Evolutionary conservation across 2,797 vertebrate genomes (phyloP).

Genomic region (Agapornis canus): DNA sequence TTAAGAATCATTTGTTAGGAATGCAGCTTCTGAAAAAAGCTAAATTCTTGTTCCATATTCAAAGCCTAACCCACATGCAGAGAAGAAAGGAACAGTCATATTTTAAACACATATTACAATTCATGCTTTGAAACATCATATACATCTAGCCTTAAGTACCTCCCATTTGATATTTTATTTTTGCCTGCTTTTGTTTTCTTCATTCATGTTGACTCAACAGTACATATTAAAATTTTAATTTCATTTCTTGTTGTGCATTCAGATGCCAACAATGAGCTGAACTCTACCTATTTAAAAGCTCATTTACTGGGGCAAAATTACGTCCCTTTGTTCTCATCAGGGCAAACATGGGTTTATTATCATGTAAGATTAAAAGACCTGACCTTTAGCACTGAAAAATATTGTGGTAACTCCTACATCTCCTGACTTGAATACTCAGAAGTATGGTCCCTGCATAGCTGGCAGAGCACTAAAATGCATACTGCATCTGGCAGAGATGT

Average conservation of each 20-base stretch:
- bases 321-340: not conserved
- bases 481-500: not conserved
- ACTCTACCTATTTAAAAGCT: not conserved
- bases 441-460: not conserved
- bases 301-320: not conserved
- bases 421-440: not conserved
- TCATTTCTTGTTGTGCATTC: not conserved
- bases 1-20: conserved; percentile 59
- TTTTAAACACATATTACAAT: conserved; percentile 32
- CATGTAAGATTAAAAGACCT: not conserved
- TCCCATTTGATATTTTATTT: conserved; percentile 52
- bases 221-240: conserved; percentile 56
- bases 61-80: conserved; percentile 57
- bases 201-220: conserved; percentile 19
- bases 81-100: conserved; percentile 47
- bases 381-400: not conserved
- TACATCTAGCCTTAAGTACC: conserved; percentile 33
- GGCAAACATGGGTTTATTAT: not conserved
- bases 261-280: conserved; percentile 19
- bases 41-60: conserved; percentile 54
- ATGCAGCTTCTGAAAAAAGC: conserved; percentile 28
- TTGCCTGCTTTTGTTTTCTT: conserved; percentile 30
- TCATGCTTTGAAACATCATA: conserved; percentile 63
- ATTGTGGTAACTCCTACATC: not conserved
- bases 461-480: not conserved